These are phyloP conservation scores for Gavialis gangeticus DNA, from an alignment of 2,113 vertebrate species.

Conservation along the genomic window DNA sequence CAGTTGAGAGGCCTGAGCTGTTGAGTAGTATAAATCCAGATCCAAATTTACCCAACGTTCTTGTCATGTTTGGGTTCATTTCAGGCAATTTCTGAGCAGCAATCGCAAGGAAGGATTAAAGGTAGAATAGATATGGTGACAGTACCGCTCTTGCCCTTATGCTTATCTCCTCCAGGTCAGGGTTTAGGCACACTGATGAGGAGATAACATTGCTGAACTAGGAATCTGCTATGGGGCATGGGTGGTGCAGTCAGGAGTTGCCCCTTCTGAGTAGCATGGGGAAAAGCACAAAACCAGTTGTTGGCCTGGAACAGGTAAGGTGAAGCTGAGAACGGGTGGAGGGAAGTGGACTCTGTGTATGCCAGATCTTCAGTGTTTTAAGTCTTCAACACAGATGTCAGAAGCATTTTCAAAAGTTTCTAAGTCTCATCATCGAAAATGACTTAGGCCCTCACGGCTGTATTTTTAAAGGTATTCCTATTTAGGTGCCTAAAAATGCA, in stretches of 20 bases:
- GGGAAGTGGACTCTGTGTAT: neutral
- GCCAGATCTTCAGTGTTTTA: neutral
- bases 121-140: neutral
- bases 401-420: neutral
- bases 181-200: neutral
- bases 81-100: neutral
- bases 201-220: neutral
- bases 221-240: neutral
- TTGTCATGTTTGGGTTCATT: fast-evolving
- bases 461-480: neutral
- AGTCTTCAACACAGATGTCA: neutral
- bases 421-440: fast-evolving
- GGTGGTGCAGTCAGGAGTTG: neutral
- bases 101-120: neutral
- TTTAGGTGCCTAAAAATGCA: neutral
- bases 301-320: neutral
- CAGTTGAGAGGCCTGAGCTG: neutral
- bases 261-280: neutral
- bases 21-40: neutral
- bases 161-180: neutral
- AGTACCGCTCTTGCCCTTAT: neutral
- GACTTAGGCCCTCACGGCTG: neutral
- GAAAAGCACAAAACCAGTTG: neutral
- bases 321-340: neutral
- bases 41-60: neutral